Conservation (phyloP, 1,140 invertebrate genomes). For the Drosophila sp. region DNA sequence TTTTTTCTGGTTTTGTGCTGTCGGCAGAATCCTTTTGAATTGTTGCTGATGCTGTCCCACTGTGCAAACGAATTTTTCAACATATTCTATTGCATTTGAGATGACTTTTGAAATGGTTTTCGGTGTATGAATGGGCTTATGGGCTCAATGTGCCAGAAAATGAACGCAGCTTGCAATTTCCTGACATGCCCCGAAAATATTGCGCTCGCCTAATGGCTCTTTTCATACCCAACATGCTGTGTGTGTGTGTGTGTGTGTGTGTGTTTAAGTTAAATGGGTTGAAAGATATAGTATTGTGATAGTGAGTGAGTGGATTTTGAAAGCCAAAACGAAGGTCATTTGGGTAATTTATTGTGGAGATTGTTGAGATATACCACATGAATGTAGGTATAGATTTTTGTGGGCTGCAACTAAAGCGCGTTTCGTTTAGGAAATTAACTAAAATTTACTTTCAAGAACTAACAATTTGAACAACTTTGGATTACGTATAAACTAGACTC, state of each 20-base stretch:
- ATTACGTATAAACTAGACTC: too few relatives aligned
- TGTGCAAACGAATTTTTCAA: conserved; percentile 53
- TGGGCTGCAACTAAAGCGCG: not conserved
- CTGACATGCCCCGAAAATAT: conserved; percentile 37
- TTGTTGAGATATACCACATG: conserved; percentile 20
- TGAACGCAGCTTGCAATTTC: conserved; percentile 45
- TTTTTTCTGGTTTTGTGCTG: conserved; percentile 22
- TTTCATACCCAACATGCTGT: conserved; percentile 6
- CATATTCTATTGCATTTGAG: conserved; percentile 65
- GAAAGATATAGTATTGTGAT: conserved; percentile 6
- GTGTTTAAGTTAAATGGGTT: conserved; percentile 16
- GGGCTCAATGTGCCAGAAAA: conserved; percentile 44
- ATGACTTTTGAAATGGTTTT: conserved; percentile 43
- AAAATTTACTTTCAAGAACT: not conserved
- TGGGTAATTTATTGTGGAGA: conserved; percentile 28
- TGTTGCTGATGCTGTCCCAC: conserved; percentile 42
- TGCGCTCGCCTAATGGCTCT: conserved; percentile 17
- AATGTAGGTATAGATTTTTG: not conserved
- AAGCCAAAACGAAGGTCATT: conserved; percentile 36
- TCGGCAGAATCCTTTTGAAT: conserved; percentile 56
- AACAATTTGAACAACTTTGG: not conserved
- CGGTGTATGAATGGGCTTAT: conserved; percentile 31
- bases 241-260: conserved; percentile 4
- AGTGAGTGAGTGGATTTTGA: conserved; percentile 19
- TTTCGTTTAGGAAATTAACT: not conserved